A percentile compares a stretch with the other conserved stretches of the same genome.
phyloP scores from a whole-genome alignment of 37 sponge, comb jelly and placozoan species.

The Petrosia ficiformis region DNA sequence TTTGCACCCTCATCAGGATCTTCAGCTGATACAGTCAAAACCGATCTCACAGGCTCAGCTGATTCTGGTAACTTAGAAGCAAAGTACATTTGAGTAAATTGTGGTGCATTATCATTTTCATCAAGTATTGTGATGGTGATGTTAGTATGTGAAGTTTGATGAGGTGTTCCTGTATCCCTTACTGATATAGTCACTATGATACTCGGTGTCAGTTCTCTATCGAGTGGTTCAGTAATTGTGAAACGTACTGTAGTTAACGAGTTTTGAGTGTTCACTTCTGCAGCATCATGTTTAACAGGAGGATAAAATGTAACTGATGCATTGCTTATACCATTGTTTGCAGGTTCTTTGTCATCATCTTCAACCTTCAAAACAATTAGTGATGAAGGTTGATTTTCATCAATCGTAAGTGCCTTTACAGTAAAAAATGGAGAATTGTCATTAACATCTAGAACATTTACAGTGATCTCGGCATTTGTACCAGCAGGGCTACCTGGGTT shows the following conservation, averaged over 20 bases:
- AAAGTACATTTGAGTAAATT: not conserved
- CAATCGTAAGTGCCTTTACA: not conserved
- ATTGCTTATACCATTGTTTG: not conserved
- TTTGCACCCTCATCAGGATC: constrained; percentile 49
- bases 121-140: constrained; percentile 29
- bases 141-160: not conserved
- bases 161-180: constrained; percentile 11
- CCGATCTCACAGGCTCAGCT: constrained; percentile 1
- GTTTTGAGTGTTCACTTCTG: too few species aligned
- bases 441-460: constrained; percentile 15
- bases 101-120: constrained; percentile 53
- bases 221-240: constrained; percentile 11
- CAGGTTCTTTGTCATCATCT: not conserved
- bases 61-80: not conserved
- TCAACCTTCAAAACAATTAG: not conserved
- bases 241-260: not conserved
- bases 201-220: constrained; percentile 32
- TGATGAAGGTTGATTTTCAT: not conserved
- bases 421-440: constrained; percentile 2
- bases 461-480: not conserved
- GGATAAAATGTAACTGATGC: too few species aligned
- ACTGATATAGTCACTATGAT: constrained; percentile 19
- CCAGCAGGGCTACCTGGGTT: not conserved
- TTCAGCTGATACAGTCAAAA: constrained; percentile 29
- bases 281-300: too few species aligned